These are phyloP conservation scores for Fopius arisanus DNA, from an alignment of 1,140 invertebrate genomes.

Conservation along the genomic window DNA sequence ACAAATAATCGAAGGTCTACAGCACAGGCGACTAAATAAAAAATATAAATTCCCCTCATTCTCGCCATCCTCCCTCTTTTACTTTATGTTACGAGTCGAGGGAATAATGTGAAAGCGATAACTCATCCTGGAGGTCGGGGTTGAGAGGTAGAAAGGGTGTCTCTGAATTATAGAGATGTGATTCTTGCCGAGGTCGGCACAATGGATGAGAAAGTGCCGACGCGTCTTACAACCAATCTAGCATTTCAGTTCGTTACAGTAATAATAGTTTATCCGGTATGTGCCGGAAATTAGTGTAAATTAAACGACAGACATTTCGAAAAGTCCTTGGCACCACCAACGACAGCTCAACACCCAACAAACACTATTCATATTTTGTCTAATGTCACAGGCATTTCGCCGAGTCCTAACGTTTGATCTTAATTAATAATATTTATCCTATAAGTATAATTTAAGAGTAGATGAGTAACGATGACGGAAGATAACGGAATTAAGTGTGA, in stretches of 20 bases:
- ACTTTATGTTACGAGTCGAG: background rate
- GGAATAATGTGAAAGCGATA: background rate
- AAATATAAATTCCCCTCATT: background rate
- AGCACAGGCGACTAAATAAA: background rate
- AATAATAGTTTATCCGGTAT: background rate
- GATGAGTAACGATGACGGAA: background rate
- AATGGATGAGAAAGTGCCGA: conserved; percentile 1
- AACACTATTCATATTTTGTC: no score
- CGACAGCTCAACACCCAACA: background rate
- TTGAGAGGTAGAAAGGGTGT: background rate
- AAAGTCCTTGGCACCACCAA: background rate
- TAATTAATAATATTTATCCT: background rate
- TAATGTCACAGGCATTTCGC: background rate
- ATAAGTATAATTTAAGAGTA: background rate
- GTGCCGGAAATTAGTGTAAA: conserved; percentile 8
- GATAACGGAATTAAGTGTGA: background rate
- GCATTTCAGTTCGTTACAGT: background rate
- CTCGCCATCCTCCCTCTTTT: background rate
- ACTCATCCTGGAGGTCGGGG: background rate
- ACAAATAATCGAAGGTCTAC: background rate
- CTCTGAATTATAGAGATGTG: conserved; percentile 9
- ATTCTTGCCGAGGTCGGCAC: background rate
- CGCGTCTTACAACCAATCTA: conserved; percentile 9
- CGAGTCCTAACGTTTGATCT: background rate
- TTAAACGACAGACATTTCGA: background rate